These are phyloP conservation scores for Epicampocera succincta DNA, from an alignment of 2,888 invertebrate species.

Conservation along the genomic window DNA sequence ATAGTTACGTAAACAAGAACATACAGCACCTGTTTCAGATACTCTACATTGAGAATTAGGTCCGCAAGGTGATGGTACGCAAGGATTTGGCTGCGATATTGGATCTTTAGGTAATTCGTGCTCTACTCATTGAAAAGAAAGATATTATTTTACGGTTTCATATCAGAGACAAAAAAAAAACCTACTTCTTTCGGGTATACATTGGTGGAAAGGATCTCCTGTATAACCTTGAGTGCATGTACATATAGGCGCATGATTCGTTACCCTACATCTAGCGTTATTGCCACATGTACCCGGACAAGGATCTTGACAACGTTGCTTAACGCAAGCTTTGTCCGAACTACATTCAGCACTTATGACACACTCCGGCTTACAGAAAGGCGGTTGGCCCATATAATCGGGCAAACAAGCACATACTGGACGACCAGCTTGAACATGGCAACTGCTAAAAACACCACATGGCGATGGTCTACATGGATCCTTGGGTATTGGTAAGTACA, in stretches of 20 bases:
- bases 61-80: constrained; percentile 86
- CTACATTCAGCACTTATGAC: constrained; percentile 89
- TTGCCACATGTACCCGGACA: constrained; percentile 89
- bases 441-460: constrained; percentile 83
- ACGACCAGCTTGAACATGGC: constrained; percentile 84
- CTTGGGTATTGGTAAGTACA: constrained; percentile 78
- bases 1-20: constrained; percentile 84
- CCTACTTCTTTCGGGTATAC: constrained; percentile 82
- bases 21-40: constrained; percentile 83
- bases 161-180: constrained; percentile 15
- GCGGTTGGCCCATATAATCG: constrained; percentile 87
- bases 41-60: constrained; percentile 85
- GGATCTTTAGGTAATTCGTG: constrained; percentile 74
- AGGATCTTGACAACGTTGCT: constrained; percentile 89
- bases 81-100: constrained; percentile 82
- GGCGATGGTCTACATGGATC: constrained; percentile 82
- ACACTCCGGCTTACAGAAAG: constrained; percentile 90
- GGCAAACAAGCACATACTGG: constrained; percentile 89
- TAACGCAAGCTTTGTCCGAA: constrained; percentile 87
- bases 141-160: background rate
- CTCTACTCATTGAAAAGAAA: constrained; percentile 70
- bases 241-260: constrained; percentile 90
- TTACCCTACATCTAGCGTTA: constrained; percentile 87
- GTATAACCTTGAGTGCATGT: constrained; percentile 86
- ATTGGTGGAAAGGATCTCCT: constrained; percentile 90